phyloP scores from a whole-genome alignment of 2,888 invertebrate genomes.

The Falcaria lacertinaria region DNA sequence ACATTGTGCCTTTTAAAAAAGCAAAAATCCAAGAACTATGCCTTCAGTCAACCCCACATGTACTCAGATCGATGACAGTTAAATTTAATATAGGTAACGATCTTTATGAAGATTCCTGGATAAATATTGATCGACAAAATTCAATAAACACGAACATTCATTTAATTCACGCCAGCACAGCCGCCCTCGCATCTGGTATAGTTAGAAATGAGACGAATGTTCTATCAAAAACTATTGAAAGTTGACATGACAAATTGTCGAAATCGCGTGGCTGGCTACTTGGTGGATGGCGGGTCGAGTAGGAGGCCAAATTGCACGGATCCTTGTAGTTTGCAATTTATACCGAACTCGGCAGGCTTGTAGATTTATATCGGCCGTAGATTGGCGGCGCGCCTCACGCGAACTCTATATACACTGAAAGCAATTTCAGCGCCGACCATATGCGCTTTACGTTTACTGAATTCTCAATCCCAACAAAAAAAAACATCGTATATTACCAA shows the following conservation, averaged over 20 bases:
- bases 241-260: conserved; percentile 60
- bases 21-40: too few species aligned
- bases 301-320: conserved; percentile 48
- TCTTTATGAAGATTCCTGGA: too few species aligned
- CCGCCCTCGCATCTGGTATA: neutral
- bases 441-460: conserved; percentile 31
- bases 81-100: too few species aligned
- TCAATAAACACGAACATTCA: too few species aligned
- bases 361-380: conserved; percentile 69
- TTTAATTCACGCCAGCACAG: too few species aligned
- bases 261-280: conserved; percentile 36
- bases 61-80: neutral
- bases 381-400: conserved; percentile 63
- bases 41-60: too few species aligned
- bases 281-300: conserved; percentile 27
- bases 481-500: conserved; percentile 45
- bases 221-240: conserved; percentile 31
- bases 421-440: conserved; percentile 59
- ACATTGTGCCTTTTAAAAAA: neutral
- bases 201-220: neutral
- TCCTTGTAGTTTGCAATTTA: conserved; percentile 68
- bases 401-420: conserved; percentile 48
- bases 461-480: conserved; percentile 31
- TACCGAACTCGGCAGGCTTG: conserved; percentile 60
- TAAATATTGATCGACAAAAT: too few species aligned